A percentile compares a stretch with the other conserved stretches of the same genome.
Evolutionary conservation across 2,888 invertebrate species (phyloP).

Genomic region (Chamaedrilus cognettii): DNA sequence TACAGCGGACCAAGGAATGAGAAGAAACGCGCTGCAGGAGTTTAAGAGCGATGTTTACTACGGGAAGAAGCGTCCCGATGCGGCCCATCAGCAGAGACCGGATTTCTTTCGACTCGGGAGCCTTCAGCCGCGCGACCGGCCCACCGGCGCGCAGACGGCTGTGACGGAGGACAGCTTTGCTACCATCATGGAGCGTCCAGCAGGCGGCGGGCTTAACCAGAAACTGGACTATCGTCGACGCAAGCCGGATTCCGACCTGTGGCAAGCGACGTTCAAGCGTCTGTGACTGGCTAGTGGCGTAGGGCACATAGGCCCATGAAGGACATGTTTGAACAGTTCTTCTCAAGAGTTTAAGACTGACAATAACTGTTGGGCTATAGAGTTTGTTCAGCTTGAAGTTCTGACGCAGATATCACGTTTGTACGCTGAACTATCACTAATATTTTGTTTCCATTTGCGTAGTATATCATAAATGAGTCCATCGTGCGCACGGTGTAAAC

Average conservation of each 20-base stretch:
- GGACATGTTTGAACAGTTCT: too few relatives aligned
- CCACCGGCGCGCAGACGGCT: background rate
- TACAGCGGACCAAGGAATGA: background rate
- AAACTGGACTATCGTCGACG: background rate
- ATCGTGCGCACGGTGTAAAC: too few relatives aligned
- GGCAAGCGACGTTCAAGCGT: background rate
- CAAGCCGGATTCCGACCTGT: background rate
- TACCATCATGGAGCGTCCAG: too few relatives aligned
- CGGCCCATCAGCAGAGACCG: background rate
- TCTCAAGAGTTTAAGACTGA: too few relatives aligned
- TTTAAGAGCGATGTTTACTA: background rate
- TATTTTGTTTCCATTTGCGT: too few relatives aligned
- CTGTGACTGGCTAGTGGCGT: background rate
- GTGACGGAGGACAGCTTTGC: background rate
- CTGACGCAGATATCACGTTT: too few relatives aligned
- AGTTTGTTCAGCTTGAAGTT: too few relatives aligned
- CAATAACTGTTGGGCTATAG: too few relatives aligned
- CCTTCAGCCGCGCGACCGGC: background rate
- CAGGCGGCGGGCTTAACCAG: background rate
- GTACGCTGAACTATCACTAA: too few relatives aligned
- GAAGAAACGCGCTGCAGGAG: too few relatives aligned
- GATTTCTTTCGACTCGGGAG: background rate
- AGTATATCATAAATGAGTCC: too few relatives aligned
- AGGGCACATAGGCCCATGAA: too few relatives aligned
- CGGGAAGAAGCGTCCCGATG: background rate